Percentiles rank a stretch among this genome's conserved stretches.
These are phyloP conservation scores for Deroplatys truncata DNA, from an alignment of 2,888 invertebrate species.

Conservation along the genomic window DNA sequence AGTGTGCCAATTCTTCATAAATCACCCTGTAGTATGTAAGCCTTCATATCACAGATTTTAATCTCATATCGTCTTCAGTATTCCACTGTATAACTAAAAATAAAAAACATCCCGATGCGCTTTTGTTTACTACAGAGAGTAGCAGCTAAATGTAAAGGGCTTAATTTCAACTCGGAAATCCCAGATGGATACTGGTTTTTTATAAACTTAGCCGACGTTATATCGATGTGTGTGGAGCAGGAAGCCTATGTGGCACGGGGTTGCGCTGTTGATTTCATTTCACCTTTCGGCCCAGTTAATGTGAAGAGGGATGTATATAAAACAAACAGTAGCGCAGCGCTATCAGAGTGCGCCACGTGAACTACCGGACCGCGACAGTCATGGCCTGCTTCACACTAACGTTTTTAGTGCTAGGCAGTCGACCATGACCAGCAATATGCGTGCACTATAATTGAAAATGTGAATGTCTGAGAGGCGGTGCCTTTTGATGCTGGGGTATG, in stretches of 20 bases:
- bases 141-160: too few relatives aligned
- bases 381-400: not conserved
- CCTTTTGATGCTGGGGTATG: not conserved
- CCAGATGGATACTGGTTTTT: not conserved
- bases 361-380: not conserved
- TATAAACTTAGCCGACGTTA: not conserved
- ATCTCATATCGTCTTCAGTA: too few relatives aligned
- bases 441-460: not conserved
- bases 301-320: not conserved
- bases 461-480: not conserved
- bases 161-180: not conserved
- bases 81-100: too few relatives aligned
- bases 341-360: not conserved
- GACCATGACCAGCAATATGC: not conserved
- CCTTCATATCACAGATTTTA: too few relatives aligned
- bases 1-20: too few relatives aligned
- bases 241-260: too few relatives aligned
- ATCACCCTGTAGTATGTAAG: too few relatives aligned
- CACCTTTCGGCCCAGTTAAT: not conserved
- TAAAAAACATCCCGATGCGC: not conserved
- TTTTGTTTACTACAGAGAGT: not conserved
- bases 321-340: not conserved
- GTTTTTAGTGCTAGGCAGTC: not conserved
- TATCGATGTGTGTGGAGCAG: not conserved
- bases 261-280: not conserved